Base-by-base conservation (phyloP, 1,140 invertebrate species). In the Tyrophagus putrescentiae region DNA sequence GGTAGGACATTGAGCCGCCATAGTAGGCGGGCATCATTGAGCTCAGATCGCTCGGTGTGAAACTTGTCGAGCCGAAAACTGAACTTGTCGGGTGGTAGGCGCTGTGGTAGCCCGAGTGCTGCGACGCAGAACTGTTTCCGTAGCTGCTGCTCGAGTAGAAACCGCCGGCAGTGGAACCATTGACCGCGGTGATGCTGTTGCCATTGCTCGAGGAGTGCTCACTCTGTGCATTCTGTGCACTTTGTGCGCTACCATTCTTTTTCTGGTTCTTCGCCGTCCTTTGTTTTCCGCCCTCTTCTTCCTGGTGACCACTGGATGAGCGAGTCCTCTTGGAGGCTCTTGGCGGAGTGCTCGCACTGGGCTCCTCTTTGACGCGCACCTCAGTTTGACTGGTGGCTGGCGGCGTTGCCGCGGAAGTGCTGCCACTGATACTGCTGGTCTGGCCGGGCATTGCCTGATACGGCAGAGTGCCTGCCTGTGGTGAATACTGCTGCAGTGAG, bases 401-500 rank as follows among this genome's bases (percentile, higher is more conserved):
- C 3, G 64, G 56, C 21, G 61, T 60, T 11, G 34, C 33, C 5
- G 50, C 11, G 21, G 32, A 6, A 6, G 60, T 11, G 36, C 41
- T 57, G 5, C 6, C 9, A 44, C 28, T 18, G 13, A 25, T 31
- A 4, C 16, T 21, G n/a, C 48, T 52, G 1, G 45, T 21, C 16
- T 60, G 42, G 25, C 50, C 32, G 1, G 16, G 45, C 18, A 2
- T 61, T 61, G 57, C 3, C 18, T 41, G 41, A 41, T 48, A 33
- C 41, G 63, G 60, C 31, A 61, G 18, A 2, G 53, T 28, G n/a
- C 63, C 54, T 6, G 63, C 53, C 50, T 61, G 59, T 32, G 62
- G 57, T 53, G 61, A 62, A 36, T 62, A 62, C 45, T 59, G 61
- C 36, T 44, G 25, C 3, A 42, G 31, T 7, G 36, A 7, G 34